Base-by-base conservation (phyloP, 2,888 invertebrate genomes). In the Alsophila aescularia region DNA sequence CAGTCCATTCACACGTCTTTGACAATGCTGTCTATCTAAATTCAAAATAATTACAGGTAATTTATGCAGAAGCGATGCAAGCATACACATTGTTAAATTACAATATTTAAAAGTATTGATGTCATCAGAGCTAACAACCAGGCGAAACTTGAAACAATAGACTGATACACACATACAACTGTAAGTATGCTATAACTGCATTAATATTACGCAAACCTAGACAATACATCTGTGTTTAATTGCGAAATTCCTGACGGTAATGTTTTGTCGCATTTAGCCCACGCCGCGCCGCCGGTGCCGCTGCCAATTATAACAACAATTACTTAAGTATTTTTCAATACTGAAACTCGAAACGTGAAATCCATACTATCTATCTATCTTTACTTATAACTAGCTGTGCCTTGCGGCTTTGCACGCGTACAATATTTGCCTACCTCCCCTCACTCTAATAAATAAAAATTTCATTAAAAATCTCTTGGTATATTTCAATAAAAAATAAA, bases 91-190 rank as follows among this genome's bases (percentile, higher is more conserved):
- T 43, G 47, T 32, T 47, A 36, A 32, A 58, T 53, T 53, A 52
- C 37, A 52, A 44, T 45, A 56, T 37, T 54, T 47, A 54, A 58
- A 62, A 52, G 55, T 49, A 55, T 58, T 62, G 65, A 57, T 59
- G 59, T 55, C 61, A 64, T 62, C 60, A 56, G 45, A 40, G 35
- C 29, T 16, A 58, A 60, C 56, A 58, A 63, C 53, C 63, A 42
- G 42, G 42, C 58, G 36, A 62, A 58, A 58, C 39, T 43, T 45
- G 34, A 52, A 63, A 66, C 65, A 66, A 66, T 66, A 53, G 63
- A 35, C 24, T 7, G 24, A 24, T 24, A 24, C 35, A 39, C 9
- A 9, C 24, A 40, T 18, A 36, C 18, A 37, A 34, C n/a, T 13
- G 5, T 18, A 14, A 27, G 2, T 21, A 34, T 52, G 21, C 7